A percentile compares a stretch with the other conserved stretches of the same genome.
Conservation (phyloP, 2,888 invertebrate species). For the Drosophila macrospina region DNA sequence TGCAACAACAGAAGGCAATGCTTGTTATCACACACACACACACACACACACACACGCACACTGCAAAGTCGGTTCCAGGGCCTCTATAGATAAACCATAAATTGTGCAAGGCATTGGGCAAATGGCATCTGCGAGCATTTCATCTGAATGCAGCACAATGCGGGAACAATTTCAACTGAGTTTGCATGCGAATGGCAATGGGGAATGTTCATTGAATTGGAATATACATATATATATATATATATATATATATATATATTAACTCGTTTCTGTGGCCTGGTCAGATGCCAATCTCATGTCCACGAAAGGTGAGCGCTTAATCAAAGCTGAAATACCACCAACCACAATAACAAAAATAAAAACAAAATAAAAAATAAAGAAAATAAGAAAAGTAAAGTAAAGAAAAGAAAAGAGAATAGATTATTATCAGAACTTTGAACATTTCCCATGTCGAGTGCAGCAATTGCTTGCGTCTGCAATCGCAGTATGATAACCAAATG, state of each 20-base stretch:
- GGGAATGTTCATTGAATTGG: conserved; percentile 56
- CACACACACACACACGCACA: conserved; percentile 12
- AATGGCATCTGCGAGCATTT: conserved; percentile 74
- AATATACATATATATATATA: conserved; percentile 41
- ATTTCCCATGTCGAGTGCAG: conserved; percentile 39
- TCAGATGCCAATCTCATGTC: conserved; percentile 60
- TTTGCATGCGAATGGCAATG: neutral
- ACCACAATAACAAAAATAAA: conserved; percentile 19
- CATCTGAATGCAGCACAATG: conserved; percentile 67
- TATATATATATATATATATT: conserved; percentile 10
- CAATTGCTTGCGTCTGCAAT: conserved; percentile 4
- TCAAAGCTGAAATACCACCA: conserved; percentile 22
- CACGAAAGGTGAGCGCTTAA: conserved; percentile 40
- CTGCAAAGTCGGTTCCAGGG: conserved; percentile 13
- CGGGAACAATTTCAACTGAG: conserved; percentile 15
- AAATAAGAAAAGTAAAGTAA: no score
- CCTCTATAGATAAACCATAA: conserved; percentile 59
- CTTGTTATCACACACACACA: conserved; percentile 57
- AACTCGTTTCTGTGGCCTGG: conserved; percentile 34
- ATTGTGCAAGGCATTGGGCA: conserved; percentile 59
- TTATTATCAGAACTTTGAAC: conserved; percentile 36
- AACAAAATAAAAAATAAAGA: no score
- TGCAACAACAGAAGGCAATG: conserved; percentile 39
- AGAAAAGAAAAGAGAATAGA: neutral
- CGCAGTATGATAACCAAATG: conserved; percentile 62